Evolutionary conservation across 1,140 invertebrate species (phyloP).

Genomic region (Lordiphosa clarofinis): DNA sequence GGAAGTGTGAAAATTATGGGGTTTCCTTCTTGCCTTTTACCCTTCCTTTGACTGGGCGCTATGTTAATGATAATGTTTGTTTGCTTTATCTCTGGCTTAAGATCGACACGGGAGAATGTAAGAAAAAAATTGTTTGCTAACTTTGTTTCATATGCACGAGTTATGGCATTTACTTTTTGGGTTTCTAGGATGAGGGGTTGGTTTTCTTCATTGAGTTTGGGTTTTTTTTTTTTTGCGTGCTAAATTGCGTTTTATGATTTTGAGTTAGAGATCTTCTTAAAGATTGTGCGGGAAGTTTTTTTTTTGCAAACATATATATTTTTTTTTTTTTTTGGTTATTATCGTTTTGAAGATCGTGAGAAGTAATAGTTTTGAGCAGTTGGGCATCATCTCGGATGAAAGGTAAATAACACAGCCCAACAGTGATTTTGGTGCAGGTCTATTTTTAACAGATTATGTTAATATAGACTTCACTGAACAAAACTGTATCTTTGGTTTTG

Average conservation of each 20-base stretch:
- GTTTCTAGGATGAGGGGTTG: constrained; percentile 51
- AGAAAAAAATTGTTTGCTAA: constrained; percentile 59
- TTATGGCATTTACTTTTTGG: constrained; percentile 51
- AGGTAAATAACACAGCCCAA: too few relatives aligned
- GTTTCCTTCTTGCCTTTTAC: constrained; percentile 34
- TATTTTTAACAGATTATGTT: too few relatives aligned
- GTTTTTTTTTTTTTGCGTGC: constrained; percentile 45
- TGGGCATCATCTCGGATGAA: too few relatives aligned
- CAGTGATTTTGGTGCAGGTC: too few relatives aligned
- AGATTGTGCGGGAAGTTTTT: constrained; percentile 44
- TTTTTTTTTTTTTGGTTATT: too few relatives aligned
- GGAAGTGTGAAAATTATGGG: constrained; percentile 73
- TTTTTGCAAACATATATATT: constrained; percentile 13
- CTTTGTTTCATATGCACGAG: constrained; percentile 63
- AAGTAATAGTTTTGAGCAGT: too few relatives aligned
- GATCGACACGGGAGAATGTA: constrained; percentile 35
- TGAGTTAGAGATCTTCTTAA: constrained; percentile 32
- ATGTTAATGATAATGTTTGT: constrained; percentile 64
- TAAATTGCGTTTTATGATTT: constrained; percentile 61
- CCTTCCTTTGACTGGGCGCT: constrained; percentile 35
- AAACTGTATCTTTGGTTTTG: too few relatives aligned
- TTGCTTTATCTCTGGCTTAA: constrained; percentile 55
- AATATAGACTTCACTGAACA: too few relatives aligned
- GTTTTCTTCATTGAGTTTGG: constrained; percentile 15
- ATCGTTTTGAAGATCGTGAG: too few relatives aligned